phyloP scores from a whole-genome alignment of 2,888 invertebrate genomes.

The Parascotia fuliginaria region DNA sequence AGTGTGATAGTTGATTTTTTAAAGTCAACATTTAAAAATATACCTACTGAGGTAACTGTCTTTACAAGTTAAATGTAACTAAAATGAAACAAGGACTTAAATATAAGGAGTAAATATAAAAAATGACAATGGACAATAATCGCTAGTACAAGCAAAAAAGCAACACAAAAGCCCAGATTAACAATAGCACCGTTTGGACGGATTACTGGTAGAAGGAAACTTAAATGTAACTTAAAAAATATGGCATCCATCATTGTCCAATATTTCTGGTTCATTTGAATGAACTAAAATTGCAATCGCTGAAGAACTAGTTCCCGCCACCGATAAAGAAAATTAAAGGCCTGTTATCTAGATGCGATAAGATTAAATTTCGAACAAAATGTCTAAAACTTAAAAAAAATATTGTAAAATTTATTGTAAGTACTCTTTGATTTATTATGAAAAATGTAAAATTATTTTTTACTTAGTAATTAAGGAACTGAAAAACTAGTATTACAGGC shows the following conservation, averaged over 20 bases:
- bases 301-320: conserved; percentile 62
- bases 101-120: background rate
- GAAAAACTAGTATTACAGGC: conserved; percentile 39
- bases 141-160: conserved; percentile 39
- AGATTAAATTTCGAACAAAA: background rate
- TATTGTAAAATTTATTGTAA: background rate
- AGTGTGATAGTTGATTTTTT: no score
- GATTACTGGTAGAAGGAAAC: conserved; percentile 59
- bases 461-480: no score
- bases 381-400: background rate
- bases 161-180: conserved; percentile 49
- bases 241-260: conserved; percentile 71
- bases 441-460: no score
- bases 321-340: conserved; percentile 50
- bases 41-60: no score
- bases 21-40: no score
- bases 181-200: conserved; percentile 79
- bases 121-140: conserved; percentile 28
- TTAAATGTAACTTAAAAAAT: conserved; percentile 66
- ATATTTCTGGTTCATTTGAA: conserved; percentile 25
- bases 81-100: background rate
- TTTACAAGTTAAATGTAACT: background rate
- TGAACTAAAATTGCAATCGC: conserved; percentile 20
- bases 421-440: no score
- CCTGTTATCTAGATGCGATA: conserved; percentile 32